Base-by-base conservation (phyloP, 30 jellyfish, hydroid and myxozoan genomes). In the Cassiopea andromeda region DNA sequence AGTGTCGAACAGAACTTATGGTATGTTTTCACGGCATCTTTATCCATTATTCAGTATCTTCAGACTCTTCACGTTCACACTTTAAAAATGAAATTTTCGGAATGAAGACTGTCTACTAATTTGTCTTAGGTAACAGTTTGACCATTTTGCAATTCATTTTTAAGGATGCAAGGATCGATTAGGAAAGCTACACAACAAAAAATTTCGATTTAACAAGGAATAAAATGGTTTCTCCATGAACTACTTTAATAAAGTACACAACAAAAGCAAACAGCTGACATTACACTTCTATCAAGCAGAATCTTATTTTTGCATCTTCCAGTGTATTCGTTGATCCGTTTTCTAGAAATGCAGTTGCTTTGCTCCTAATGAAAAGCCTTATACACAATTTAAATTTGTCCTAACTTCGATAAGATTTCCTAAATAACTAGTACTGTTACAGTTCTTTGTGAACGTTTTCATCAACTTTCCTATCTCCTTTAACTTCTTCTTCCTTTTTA, bases 401-500 rank as follows among this genome's bases (percentile, higher is more conserved):
- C 79, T 70, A 16, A 70, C 48, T 43, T 70, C 50, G 54, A 70
- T 64, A 70, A 70, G 64, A 84, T 44, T 70, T 87, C 94, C 90
- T 87, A 87, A 38, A 15, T 54, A 58, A 75, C 67, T 77, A 87
- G 17, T 9, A 70, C 60, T 83, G 91, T 87, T 78, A 87, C 82
- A 87, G 87, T 70, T 87, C 94, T 58, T 87, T 87, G 81, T 87
- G 94, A 17, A 60, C 81, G n/a, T 87, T 78, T 60, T 61, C 75
- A 72, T 85, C 87, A n/a, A 15, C 73, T 76, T 75, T 84, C 27
- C 73, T 76, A 2, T 66, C 67, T 73, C 18, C 44, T 60, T 74
- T 60, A 60, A 47, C 67, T 68, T 60, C 85, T 74, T 64, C 48
- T 19, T 74, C 81, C 17, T 46, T 74, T n/a, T 48, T 43, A 50